Evolutionary conservation across 2,888 invertebrate species (phyloP), one percentile per base, ranked within the genome.

Genomic region (Lithodes maja): DNA sequence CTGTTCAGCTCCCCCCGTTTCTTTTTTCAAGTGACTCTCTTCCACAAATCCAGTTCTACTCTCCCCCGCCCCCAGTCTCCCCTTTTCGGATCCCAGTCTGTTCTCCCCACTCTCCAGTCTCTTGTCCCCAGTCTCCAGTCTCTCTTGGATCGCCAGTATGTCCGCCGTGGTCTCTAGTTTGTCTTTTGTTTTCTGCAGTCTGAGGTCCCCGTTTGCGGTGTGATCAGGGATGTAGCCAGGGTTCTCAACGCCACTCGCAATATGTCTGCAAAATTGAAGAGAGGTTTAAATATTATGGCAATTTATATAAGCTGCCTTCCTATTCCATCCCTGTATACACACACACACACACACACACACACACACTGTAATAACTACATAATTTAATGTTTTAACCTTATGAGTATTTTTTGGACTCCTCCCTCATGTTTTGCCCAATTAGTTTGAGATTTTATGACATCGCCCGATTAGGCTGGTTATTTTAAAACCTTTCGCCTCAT

Each of bases 141-240:
- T 71, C 5, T 17, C 71, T 33, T 33, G 33, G 33, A 33, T 33
- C 33, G 33, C 33, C 33, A 33, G 33, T 33, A 33, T 33, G 33
- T 33, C 33, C 33, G 33, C 33, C 33, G 33, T 33, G 15, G 68
- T 61, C 68, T 15, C 68, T 61, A 61, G 68, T 12, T 7, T 61
- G 9, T 15, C 68, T 61, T 2, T 7, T 12, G 68, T 61, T 12
- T 12, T 61, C 61, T 12, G 61, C 61, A 5, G 61, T 12, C 61
- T 61, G 61, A 12, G 71, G 15, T 12, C 77, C 3, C 55, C 33
- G 50, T 49, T 82, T 49, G 68, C 68, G 12, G 52, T 9, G 1
- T 54, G n/a, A 74, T 90, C 90, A 5, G 87, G 90, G 49, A 90
- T 90, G 78, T 81, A 90, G 55, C 90, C 90, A 1, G 87, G 90